These are phyloP conservation scores for Parotia lawesii DNA, from an alignment of 2,113 vertebrate genomes.

Conservation along the genomic window DNA sequence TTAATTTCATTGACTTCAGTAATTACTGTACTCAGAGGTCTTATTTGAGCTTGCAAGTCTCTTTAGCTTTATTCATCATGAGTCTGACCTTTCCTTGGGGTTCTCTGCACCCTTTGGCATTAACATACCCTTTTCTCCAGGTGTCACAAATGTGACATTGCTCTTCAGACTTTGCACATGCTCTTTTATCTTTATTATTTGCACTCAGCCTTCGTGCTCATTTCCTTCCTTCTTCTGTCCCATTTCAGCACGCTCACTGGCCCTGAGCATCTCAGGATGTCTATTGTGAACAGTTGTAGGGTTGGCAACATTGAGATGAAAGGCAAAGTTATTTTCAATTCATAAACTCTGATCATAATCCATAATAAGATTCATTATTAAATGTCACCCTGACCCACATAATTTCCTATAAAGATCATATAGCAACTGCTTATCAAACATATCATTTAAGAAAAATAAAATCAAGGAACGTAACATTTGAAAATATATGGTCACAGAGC, in stretches of 20 bases:
- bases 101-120: not conserved
- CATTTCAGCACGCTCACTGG: not conserved
- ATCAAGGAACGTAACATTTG: not conserved
- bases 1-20: not conserved
- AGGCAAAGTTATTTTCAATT: not conserved
- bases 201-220: not conserved
- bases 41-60: not conserved
- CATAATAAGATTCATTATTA: not conserved
- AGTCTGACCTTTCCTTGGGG: not conserved
- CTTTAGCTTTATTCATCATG: not conserved
- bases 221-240: not conserved
- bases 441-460: constrained; percentile 5
- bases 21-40: not conserved
- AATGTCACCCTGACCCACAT: not conserved
- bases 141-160: not conserved
- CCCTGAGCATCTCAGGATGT: not conserved
- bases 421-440: not conserved
- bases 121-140: not conserved
- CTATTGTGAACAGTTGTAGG: not conserved
- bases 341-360: not conserved
- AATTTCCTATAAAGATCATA: not conserved
- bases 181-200: not conserved
- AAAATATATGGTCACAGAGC: not conserved
- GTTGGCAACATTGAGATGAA: not conserved
- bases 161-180: not conserved